Conservation (phyloP, 2,797 vertebrate species). For the Sebastes nivosus region DNA sequence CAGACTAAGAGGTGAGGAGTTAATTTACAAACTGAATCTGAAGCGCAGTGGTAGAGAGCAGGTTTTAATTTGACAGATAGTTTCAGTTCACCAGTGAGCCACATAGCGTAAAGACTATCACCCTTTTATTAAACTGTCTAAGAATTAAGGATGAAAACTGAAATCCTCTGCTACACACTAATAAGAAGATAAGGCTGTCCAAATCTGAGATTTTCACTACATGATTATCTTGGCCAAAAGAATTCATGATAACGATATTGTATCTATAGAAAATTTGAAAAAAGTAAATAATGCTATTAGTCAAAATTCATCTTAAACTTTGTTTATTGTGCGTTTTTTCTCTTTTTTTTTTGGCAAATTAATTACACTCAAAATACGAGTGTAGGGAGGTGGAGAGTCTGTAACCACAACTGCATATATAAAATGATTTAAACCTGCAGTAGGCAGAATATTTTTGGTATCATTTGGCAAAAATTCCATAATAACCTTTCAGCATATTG, state of each 20-base stretch:
- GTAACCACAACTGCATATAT: neutral
- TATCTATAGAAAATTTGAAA: neutral
- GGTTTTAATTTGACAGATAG: slow-evolving; percentile 7
- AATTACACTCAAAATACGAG: neutral
- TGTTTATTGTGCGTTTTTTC: neutral
- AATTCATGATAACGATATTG: neutral
- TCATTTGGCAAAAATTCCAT: too few relatives aligned
- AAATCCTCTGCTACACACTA: neutral
- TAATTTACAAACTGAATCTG: slow-evolving; percentile 6
- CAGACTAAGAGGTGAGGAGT: neutral
- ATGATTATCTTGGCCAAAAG: neutral
- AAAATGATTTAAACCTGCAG: too few relatives aligned
- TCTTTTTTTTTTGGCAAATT: neutral
- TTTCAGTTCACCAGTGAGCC: neutral
- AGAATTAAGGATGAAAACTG: neutral
- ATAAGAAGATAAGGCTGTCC: neutral
- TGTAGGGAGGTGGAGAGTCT: neutral
- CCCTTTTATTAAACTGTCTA: neutral
- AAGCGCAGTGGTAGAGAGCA: neutral
- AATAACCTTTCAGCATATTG: too few relatives aligned
- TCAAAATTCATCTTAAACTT: neutral
- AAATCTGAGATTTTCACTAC: neutral
- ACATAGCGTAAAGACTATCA: neutral
- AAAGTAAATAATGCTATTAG: neutral
- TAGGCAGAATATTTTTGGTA: too few relatives aligned